These are phyloP conservation scores for Pseudomyrmex cubaensis DNA, from an alignment of 1,140 invertebrate genomes.

Conservation along the genomic window DNA sequence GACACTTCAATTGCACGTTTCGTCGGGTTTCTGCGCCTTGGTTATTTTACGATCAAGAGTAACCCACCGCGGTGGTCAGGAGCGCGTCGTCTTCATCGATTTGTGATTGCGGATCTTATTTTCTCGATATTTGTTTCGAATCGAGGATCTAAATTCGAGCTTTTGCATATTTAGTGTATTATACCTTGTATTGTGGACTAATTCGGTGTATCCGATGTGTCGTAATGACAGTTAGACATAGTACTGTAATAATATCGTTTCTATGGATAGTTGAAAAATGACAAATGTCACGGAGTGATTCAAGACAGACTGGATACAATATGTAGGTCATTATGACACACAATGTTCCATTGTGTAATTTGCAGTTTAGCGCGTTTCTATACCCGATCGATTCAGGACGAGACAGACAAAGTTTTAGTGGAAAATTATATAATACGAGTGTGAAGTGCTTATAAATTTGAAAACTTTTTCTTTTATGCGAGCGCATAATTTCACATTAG, in stretches of 20 bases:
- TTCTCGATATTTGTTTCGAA: not conserved
- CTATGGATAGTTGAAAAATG: constrained; percentile 24
- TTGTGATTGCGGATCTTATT: constrained; percentile 17
- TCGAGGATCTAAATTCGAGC: constrained; percentile 26
- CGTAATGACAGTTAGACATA: not conserved
- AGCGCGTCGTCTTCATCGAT: constrained; percentile 66
- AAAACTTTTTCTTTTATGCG: not conserved
- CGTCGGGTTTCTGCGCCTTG: constrained; percentile 78
- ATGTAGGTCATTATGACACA: constrained; percentile 28
- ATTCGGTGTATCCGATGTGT: not conserved
- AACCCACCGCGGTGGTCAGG: constrained; percentile 74
- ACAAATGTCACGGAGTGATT: constrained; percentile 23
- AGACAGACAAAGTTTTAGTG: not conserved
- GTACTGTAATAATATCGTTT: not conserved
- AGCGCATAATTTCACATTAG: not conserved
- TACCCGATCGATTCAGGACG: constrained; percentile 6
- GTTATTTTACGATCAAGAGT: constrained; percentile 79
- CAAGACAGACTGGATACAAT: constrained; percentile 13
- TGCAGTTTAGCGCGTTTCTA: constrained; percentile 49
- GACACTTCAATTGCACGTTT: constrained; percentile 80
- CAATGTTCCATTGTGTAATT: constrained; percentile 14
- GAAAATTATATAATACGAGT: constrained; percentile 5
- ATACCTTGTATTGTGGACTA: not conserved
- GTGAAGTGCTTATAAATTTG: not conserved
- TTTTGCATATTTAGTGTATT: not conserved